Conservation (phyloP, 2,888 invertebrate species). For the Plebejus argus region DNA sequence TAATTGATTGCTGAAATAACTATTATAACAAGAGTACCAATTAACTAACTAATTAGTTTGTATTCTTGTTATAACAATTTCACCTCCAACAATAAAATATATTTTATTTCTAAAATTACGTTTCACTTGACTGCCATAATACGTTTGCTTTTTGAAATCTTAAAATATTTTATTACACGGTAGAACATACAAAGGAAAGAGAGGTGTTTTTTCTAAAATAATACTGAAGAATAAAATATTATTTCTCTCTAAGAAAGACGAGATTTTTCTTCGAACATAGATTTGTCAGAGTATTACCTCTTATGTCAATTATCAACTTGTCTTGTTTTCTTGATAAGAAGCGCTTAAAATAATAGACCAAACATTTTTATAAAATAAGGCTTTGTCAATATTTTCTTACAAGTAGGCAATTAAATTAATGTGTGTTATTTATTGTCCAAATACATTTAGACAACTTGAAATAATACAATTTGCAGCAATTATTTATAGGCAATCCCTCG, state of each 20-base stretch:
- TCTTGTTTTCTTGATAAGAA: neutral
- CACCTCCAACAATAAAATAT: neutral
- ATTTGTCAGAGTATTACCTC: neutral
- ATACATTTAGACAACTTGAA: too few species aligned
- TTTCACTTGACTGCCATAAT: conserved; percentile 46
- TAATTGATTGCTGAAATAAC: too few species aligned
- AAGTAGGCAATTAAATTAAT: neutral
- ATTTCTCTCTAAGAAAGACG: neutral
- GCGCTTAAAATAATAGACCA: neutral
- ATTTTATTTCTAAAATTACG: conserved; percentile 31
- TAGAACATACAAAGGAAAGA: neutral
- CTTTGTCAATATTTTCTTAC: neutral
- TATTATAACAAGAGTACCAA: too few species aligned
- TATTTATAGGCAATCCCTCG: neutral
- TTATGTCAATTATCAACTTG: neutral
- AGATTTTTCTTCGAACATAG: neutral
- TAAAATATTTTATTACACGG: neutral
- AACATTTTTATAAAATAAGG: neutral
- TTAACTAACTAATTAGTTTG: too few species aligned
- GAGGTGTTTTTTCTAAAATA: neutral
- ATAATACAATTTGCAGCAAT: too few species aligned
- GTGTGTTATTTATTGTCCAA: too few species aligned
- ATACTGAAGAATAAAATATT: neutral
- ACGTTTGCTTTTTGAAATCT: neutral
- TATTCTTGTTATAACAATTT: too few species aligned